A percentile compares a stretch with the other conserved stretches of the same genome.
Conservation (phyloP, 2,797 vertebrate species). For the Ctenopoma kingsleyae region DNA sequence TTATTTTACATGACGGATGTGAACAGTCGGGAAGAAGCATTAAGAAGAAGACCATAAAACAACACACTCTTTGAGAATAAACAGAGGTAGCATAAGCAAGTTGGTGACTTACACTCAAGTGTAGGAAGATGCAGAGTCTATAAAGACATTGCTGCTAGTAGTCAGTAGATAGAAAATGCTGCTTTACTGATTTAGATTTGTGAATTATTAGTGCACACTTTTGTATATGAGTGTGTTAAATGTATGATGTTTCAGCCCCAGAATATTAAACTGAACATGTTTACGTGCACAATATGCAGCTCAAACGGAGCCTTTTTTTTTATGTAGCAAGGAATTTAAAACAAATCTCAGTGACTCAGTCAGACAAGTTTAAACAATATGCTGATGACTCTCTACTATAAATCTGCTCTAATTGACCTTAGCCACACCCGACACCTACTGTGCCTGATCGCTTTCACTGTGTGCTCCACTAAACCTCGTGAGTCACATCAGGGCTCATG, state of each 20-base stretch:
- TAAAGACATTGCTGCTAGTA: no score
- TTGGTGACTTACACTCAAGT: not conserved
- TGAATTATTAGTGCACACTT: not conserved
- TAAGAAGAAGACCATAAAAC: slow-evolving; percentile 34
- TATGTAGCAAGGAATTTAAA: slow-evolving; percentile 39
- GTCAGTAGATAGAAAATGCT: no score
- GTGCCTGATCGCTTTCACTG: slow-evolving; percentile 27
- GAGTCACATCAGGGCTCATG: slow-evolving; percentile 61
- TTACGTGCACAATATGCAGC: not conserved
- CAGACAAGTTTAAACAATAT: slow-evolving; percentile 72
- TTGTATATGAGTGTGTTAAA: not conserved
- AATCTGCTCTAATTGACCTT: slow-evolving; percentile 46
- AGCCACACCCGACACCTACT: slow-evolving; percentile 54
- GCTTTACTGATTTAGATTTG: not conserved
- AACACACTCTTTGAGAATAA: not conserved
- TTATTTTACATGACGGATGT: slow-evolving; percentile 20
- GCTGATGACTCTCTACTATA: slow-evolving; percentile 48
- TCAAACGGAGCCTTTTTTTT: not conserved
- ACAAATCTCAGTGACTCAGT: slow-evolving; percentile 54
- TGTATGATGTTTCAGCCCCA: not conserved
- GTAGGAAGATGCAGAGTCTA: not conserved
- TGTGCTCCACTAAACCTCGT: slow-evolving; percentile 58
- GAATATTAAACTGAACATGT: not conserved
- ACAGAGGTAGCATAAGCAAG: no score
- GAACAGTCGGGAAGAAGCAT: slow-evolving; percentile 40